A percentile compares a stretch with the other conserved stretches of the same genome.
Conservation (phyloP, 2,797 vertebrate genomes). For the Numenius phaeopus region DNA sequence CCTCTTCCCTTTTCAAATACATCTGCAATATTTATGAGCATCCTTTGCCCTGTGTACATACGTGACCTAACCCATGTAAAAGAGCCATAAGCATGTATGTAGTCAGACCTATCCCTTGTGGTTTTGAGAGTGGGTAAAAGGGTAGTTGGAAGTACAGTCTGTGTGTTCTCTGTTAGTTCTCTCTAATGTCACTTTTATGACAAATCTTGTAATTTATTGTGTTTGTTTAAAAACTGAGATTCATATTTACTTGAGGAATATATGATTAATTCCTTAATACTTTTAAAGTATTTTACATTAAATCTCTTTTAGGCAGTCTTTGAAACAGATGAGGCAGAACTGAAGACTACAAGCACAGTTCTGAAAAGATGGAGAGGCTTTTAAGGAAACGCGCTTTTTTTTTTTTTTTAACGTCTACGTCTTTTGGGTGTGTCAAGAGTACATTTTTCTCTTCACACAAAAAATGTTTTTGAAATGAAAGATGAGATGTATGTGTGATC, state of each 20-base stretch:
- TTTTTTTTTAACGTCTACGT: background rate
- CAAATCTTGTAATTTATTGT: background rate
- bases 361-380: background rate
- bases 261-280: background rate
- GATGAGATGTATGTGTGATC: background rate
- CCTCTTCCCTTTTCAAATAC: background rate
- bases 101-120: background rate
- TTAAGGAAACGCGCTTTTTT: background rate
- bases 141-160: background rate
- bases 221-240: background rate
- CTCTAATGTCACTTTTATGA: background rate
- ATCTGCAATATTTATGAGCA: background rate
- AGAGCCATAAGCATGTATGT: background rate
- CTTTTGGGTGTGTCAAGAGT: background rate
- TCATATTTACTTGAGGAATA: background rate
- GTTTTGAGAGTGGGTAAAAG: background rate
- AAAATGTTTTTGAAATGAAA: background rate
- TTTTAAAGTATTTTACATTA: background rate
- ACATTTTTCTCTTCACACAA: background rate
- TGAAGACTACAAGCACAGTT: background rate
- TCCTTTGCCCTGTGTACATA: background rate
- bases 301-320: background rate
- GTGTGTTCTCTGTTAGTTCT: background rate
- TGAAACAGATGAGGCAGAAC: background rate
- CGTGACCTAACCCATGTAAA: background rate